Conservation (phyloP, 2,888 invertebrate species). For the Mylabris sibirica region DNA sequence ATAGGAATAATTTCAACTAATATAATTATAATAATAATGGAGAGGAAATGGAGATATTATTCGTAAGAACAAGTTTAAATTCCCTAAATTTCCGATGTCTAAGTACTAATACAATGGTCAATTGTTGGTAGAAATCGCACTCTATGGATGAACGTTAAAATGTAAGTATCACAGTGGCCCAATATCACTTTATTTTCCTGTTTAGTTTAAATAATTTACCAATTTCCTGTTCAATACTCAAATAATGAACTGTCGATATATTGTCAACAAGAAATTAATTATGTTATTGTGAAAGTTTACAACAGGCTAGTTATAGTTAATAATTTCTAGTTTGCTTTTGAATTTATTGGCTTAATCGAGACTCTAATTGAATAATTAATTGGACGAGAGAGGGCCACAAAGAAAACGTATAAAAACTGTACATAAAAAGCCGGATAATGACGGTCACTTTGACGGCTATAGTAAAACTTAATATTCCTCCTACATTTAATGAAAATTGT, state of each 20-base stretch:
- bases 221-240: conserved; percentile 1
- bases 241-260: neutral
- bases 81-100: neutral
- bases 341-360: conserved; percentile 17
- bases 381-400: conserved; percentile 8
- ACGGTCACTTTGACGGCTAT: conserved; percentile 21
- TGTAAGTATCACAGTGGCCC: neutral
- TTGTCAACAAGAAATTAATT: conserved; percentile 12
- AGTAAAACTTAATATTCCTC: conserved; percentile 21
- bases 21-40: neutral
- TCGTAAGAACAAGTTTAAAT: neutral
- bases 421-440: conserved; percentile 27
- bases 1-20: neutral
- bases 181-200: neutral
- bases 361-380: conserved; percentile 31
- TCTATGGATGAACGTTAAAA: no score
- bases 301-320: neutral
- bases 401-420: conserved; percentile 22
- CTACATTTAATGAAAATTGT: conserved; percentile 19
- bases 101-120: neutral
- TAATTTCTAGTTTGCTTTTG: neutral
- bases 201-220: neutral
- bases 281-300: conserved; percentile 2
- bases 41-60: neutral
- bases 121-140: conserved; percentile 1